Evolutionary conservation across 2,113 vertebrate species (phyloP).

Genomic region (Ictidomys tridecemlineatus): DNA sequence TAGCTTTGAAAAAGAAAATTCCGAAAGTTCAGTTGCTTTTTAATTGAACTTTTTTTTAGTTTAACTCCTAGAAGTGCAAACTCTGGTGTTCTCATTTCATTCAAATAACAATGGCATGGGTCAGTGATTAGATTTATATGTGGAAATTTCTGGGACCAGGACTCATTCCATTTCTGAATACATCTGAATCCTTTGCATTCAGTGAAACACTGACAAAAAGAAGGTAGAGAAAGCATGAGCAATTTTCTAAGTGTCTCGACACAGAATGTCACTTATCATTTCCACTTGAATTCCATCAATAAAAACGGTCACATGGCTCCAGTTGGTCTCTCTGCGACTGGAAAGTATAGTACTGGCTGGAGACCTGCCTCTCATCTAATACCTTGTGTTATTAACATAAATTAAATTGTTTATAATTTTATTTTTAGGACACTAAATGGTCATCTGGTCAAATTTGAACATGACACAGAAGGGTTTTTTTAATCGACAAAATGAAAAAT

Average conservation of each 20-base stretch:
- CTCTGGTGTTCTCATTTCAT: neutral
- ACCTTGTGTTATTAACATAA: neutral
- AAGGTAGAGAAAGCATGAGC: neutral
- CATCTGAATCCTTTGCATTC: neutral
- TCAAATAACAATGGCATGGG: neutral
- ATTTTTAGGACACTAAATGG: neutral
- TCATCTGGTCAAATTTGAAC: constrained; percentile 22
- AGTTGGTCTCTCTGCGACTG: neutral
- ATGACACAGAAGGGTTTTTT: neutral
- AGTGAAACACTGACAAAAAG: neutral
- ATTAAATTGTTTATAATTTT: constrained; percentile 34
- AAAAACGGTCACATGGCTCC: neutral
- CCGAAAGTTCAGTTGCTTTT: neutral
- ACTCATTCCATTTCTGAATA: neutral
- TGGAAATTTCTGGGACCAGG: fast-evolving
- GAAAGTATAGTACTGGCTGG: neutral
- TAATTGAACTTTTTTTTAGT: too few relatives aligned
- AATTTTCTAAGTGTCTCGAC: neutral
- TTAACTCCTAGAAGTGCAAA: neutral
- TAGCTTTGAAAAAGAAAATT: neutral
- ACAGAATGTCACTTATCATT: neutral
- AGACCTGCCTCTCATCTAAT: neutral
- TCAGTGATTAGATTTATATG: neutral
- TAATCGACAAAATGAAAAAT: constrained; percentile 63
- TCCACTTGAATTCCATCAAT: neutral